Conservation (phyloP, 2,113 vertebrate genomes). For the Aramus guarauna region DNA sequence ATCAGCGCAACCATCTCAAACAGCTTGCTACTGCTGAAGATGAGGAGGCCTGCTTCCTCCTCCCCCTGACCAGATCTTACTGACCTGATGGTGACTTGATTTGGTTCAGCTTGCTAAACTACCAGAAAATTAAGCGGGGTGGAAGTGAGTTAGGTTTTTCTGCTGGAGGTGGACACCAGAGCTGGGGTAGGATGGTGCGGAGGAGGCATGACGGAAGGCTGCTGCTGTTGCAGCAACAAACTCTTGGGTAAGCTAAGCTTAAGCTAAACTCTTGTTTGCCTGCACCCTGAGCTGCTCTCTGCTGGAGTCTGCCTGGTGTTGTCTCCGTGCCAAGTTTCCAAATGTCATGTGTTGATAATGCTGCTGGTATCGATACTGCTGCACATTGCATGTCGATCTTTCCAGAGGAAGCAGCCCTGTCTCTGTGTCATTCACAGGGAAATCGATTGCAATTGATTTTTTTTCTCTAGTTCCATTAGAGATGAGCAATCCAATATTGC, state of each 20-base stretch:
- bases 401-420: not conserved
- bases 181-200: not conserved
- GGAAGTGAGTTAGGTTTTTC: not conserved
- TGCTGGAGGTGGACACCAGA: not conserved
- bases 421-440: not conserved
- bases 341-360: not conserved
- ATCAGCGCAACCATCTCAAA: not conserved
- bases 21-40: not conserved
- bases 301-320: not conserved
- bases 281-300: not conserved
- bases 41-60: not conserved
- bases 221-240: not conserved
- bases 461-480: slow-evolving; percentile 11
- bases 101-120: not conserved
- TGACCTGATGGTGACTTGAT: not conserved
- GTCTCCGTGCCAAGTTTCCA: slow-evolving; percentile 29
- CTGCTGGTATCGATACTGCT: not conserved
- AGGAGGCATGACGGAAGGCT: not conserved
- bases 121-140: not conserved
- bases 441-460: slow-evolving; percentile 1
- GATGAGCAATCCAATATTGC: not conserved
- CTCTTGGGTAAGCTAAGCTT: not conserved
- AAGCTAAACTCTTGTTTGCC: not conserved
- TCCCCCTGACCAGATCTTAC: not conserved
- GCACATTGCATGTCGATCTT: not conserved